Base-by-base conservation (phyloP, 2,113 vertebrate species). In the Aspidoscelis tigris region DNA sequence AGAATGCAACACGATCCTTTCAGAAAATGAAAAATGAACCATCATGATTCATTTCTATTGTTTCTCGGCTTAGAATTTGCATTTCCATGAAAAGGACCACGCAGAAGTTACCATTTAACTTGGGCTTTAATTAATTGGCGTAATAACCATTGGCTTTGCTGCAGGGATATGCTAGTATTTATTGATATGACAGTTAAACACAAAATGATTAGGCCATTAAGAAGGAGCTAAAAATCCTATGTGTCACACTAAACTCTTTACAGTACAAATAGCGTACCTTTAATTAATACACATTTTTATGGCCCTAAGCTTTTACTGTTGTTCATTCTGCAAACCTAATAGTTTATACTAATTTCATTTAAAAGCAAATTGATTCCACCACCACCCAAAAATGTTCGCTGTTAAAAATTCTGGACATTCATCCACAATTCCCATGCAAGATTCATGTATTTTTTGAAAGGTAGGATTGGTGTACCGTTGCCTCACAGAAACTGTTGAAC, bases 181-280 rank as follows among this genome's bases (percentile, higher is more conserved):
- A 95, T 92, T 94, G 91, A 95, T 95, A 94, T 91, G 87, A 93
- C 92, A 94, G 94, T 95, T 94, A 95, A 95, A 95, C 86, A 80
- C 76, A 86, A 92, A 93, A 92, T 90, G 77, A 95, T 95, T 93
- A 93, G 72, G 86, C 89, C 88, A 87, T 95, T 94, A 94, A 91
- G 84, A 83, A 80, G 91, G 83, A 85, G 91, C 91, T 94, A 39
- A 50, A 94, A 95, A 91, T 85, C 58, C 90, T 80, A 95, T 95
- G 76, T 84, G n/a, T 86, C 85, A 90, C 89, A 89, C 77, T 92
- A 77, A 91, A 87, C 55, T 88, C 84, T 94, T 94, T 93, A 86
- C 20, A 91, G 76, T 65, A 86, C 86, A 92, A 93, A 92, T 76
- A 84, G 44, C 90, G 69, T 82, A 78, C 80, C 85, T 93, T 95